phyloP scores from a whole-genome alignment of 1,140 invertebrate genomes.

The Polyergus mexicanus region DNA sequence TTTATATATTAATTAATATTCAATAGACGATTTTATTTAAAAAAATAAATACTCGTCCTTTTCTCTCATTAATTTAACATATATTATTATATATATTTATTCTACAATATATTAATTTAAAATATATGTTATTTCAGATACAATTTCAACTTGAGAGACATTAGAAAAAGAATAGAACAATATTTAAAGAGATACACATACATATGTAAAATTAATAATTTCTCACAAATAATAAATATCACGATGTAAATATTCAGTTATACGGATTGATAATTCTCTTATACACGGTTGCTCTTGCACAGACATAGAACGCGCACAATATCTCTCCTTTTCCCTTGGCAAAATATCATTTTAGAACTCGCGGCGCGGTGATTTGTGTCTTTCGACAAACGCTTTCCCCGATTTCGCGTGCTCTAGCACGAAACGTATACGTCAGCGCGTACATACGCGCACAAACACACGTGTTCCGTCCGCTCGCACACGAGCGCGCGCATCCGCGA shows the following conservation, averaged over 20 bases:
- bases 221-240: not conserved
- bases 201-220: not conserved
- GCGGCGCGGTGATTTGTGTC: constrained; percentile 56
- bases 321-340: not conserved
- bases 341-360: constrained; percentile 57
- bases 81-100: too few species aligned
- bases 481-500: constrained; percentile 33
- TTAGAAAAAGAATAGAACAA: not conserved
- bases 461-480: not conserved
- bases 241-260: not conserved
- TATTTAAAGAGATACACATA: not conserved
- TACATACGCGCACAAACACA: constrained; percentile 6
- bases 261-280: constrained; percentile 33
- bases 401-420: constrained; percentile 57
- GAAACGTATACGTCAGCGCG: constrained; percentile 25
- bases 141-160: not conserved
- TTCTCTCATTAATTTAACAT: too few species aligned
- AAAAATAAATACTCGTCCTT: not conserved
- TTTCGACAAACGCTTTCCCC: constrained; percentile 62
- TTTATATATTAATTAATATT: not conserved
- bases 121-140: not conserved
- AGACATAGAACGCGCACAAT: not conserved
- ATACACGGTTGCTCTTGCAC: not conserved
- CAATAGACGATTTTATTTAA: not conserved
- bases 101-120: too few species aligned